These are phyloP conservation scores for Intellagama lesueurii DNA, from an alignment of 2,797 vertebrate genomes.

Conservation along the genomic window DNA sequence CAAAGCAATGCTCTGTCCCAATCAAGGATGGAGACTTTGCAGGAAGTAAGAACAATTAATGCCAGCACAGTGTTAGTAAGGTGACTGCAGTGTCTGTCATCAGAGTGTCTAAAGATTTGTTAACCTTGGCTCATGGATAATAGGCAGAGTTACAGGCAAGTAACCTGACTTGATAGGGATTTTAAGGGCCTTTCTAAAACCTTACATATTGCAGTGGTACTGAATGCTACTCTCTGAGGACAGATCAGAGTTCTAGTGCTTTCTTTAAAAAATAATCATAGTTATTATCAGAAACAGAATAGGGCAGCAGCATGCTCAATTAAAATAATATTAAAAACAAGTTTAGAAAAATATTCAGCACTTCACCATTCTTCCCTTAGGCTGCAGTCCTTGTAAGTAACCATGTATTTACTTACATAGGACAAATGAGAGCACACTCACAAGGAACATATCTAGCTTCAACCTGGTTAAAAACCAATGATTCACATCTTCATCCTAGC, in stretches of 20 bases:
- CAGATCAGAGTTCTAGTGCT: neutral
- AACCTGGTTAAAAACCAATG: too few species aligned
- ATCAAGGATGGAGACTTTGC: neutral
- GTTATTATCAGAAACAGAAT: conserved; percentile 32
- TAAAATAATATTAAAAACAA: neutral
- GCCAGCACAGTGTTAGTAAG: too few species aligned
- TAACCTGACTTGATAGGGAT: too few species aligned
- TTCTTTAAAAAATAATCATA: neutral
- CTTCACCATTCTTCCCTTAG: neutral
- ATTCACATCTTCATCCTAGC: too few species aligned
- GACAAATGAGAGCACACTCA: too few species aligned
- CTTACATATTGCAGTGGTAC: neutral
- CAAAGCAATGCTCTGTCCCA: neutral
- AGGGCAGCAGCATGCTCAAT: conserved; percentile 58
- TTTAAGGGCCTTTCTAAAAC: neutral
- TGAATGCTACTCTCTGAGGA: neutral
- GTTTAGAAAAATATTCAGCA: too few species aligned
- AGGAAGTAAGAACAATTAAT: too few species aligned
- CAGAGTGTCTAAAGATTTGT: neutral
- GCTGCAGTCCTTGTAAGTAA: too few species aligned
- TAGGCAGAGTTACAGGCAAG: neutral
- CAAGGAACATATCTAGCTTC: too few species aligned
- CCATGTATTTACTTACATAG: too few species aligned
- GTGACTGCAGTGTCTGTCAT: neutral
- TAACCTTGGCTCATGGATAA: too few species aligned